A percentile compares a stretch with the other conserved stretches of the same genome.
phyloP scores from a whole-genome alignment of 2,113 vertebrate species.

The Platysternon megacephalum region DNA sequence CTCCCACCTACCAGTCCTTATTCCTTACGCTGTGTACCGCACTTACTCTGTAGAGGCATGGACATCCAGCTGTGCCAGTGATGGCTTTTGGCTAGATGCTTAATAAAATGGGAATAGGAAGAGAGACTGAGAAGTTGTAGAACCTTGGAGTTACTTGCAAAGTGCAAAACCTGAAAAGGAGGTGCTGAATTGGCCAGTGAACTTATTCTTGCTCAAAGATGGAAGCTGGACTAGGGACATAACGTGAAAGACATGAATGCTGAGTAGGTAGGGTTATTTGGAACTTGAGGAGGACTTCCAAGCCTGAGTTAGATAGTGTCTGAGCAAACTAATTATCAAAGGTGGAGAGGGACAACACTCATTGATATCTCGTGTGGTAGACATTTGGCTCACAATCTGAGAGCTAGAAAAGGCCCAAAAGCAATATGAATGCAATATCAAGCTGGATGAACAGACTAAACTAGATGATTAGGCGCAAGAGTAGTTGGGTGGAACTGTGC shows the following conservation, averaged over 20 bases:
- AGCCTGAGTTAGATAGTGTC: conserved; percentile 26
- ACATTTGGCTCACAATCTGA: not conserved
- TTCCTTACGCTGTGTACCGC: not conserved
- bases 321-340: conserved; percentile 16
- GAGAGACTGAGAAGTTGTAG: not conserved
- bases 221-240: not conserved
- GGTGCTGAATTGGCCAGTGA: conserved; percentile 24
- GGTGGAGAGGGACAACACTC: not conserved
- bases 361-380: not conserved
- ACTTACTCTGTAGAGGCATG: not conserved
- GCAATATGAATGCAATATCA: not conserved
- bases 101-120: not conserved
- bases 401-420: conserved; percentile 21
- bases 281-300: not conserved
- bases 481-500: conserved; percentile 7
- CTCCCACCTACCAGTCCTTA: not conserved
- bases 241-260: not conserved
- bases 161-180: not conserved
- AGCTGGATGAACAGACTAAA: not conserved
- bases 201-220: not conserved
- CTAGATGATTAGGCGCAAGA: not conserved
- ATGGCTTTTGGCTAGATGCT: not conserved
- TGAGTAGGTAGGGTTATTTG: not conserved
- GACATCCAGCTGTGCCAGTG: not conserved
- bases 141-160: not conserved